Evolutionary conservation across 2,797 vertebrate genomes (phyloP), one percentile per base, ranked within the genome.

Genomic region (Phataginus tetradactyla): DNA sequence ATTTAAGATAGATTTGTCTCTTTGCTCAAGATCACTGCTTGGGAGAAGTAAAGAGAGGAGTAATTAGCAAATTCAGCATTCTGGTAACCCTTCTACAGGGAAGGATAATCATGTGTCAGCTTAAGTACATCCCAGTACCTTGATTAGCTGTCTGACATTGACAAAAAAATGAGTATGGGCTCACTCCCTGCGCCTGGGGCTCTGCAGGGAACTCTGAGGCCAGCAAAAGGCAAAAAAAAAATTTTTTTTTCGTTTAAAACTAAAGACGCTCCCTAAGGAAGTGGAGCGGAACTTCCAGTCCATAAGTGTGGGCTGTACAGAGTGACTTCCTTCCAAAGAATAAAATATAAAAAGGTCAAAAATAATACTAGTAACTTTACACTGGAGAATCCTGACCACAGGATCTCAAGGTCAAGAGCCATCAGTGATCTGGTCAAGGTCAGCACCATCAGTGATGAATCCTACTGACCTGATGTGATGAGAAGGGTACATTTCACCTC

Each of bases 51-150:
- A 13, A 92, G 25, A 91, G 84, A 68, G 91, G 64, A 95, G 59
- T 83, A 74, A 91, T 88, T 88, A 96, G 81, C 79, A 81, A 94
- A 90, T 45, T 81, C 84, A 94, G 90, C 75, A 93, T 75, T 84
- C 80, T 39, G 2, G 29, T 92, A 90, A 91, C 32, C 42, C 63
- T 90, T 94, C 77, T 87, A 81, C 29, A 11, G 69, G 42, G 27
- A 59, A 83, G 15, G 57, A 49, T 89, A 69, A 89, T 88, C 80
- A 71, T 94, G 42, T 75, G 45, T 94, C 61, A 83, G 74, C 37
- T 96, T 90, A 74, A 85, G 55, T 81, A 80, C 96, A 80, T 86
- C 45, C 39, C 61, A 4, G 1, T 0, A 2, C 87, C 92, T 95
- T 81, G 12, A 78, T 90, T 55, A 91, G 63, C 49, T 66, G 42